Evolutionary conservation across 1,140 invertebrate genomes (phyloP), one percentile per base, ranked within the genome.

Genomic region (Diachasma alloeum): DNA sequence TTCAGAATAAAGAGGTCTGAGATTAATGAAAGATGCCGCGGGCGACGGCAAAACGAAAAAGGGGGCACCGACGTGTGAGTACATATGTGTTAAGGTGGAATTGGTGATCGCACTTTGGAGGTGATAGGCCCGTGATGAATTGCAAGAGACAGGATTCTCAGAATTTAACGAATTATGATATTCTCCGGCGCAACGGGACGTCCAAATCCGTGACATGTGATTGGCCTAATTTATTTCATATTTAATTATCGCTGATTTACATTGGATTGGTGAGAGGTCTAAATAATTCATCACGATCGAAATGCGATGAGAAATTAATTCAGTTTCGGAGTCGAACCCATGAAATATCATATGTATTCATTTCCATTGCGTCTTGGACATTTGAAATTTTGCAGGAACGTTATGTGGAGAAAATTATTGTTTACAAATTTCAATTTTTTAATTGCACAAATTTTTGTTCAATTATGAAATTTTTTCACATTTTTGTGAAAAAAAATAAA

Each of bases 1-100:
- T 72, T 39, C 42, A 48, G 69, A 76, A 59, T 63, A 87, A 86
- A 87, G 87, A 87, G 85, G 86, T 86, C 83, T 84, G 85, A 88
- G 88, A 89, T 89, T 89, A 88, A 89, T 89, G 87, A 87, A 89
- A 88, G 36, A 84, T 81, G 81, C 87, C 84, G 75, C 59, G 83
- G 86, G 87, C 85, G 84, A 81, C 86, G 83, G 85, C 66, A 39
- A 42, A 83, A 81, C 80, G 79, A 82, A 83, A 85, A 87, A 88
- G 81, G 83, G 82, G 48, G 48, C n/a, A 81, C 76, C 80, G 69
- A 72, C 39, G 69, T 72, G 42, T 17, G 68, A 53, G 44, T 72
- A 53, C 26, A 53, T 72, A 59, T 72, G 69, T 72, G 39, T 37
- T 48, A 59, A 53, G 31, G n/a, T 72, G 48, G 69, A 72, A 76